Evolutionary conservation across 2,113 vertebrate species (phyloP), one percentile per base, ranked within the genome.

Genomic region (Poecile atricapillus): DNA sequence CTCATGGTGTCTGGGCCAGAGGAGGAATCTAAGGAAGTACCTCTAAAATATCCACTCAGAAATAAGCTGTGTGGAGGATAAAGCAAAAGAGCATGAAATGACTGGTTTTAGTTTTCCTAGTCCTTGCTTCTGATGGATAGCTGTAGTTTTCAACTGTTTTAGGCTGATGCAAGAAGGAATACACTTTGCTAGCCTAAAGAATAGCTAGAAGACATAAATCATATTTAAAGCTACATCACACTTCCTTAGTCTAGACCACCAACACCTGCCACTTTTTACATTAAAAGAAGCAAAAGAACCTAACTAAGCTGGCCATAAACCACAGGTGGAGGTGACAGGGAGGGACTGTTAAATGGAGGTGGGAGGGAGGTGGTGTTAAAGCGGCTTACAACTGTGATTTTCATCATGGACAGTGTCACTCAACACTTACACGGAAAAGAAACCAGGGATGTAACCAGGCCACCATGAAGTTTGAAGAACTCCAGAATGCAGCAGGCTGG

Each of bases 341-440:
- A 69, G 46, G 9, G 27, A 31, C 19, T 43, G 49, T 83, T 80
- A 83, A 86, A 73, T 1, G 11, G 43, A 58, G 15, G 19, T 53
- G 35, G 49, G 62, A 50, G 37, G 25, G 53, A 46, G 39, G 4
- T 47, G 43, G 35, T 41, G 46, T 86, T 83, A 80, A 89, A 79
- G 16, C 4, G 15, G 3, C 13, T 41, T 56, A 50, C 92, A 93
- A 64, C 81, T 97, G 94, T 53, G 71, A 73, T 89, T 97, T 95
- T 63, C 41, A 87, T 96, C 81, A 93, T 3, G 16, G 43, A 41
- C 52, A n/a, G 28, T 5, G 7, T 86, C 44, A 39, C 75, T 93
- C 91, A 47, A 39, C 20, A 25, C 43, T 31, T 59, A 13, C 77
- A 59, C n/a, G 24, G 60, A 63, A 83, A 64, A 82, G 23, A 69